Evolutionary conservation across 2,888 invertebrate species (phyloP).

Genomic region (Creontiades dilutus): DNA sequence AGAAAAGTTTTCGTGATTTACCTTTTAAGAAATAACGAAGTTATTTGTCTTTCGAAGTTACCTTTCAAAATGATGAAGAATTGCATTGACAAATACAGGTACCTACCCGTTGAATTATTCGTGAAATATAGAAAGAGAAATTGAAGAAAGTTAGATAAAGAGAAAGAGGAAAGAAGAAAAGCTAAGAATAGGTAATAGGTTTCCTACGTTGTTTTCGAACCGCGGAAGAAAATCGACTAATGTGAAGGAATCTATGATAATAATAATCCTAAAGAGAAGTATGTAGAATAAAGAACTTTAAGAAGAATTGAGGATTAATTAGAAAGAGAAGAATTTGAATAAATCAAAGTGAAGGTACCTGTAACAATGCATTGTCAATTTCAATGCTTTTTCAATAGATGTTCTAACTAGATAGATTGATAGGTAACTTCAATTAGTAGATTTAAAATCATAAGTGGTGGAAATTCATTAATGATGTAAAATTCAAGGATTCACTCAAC

Average conservation of each 20-base stretch:
- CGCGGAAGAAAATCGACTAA: slow-evolving; percentile 28
- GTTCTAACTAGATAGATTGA: too few relatives aligned
- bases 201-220: neutral
- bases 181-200: neutral
- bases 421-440: neutral
- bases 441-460: neutral
- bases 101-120: neutral
- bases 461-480: neutral
- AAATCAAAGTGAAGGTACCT: too few relatives aligned
- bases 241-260: neutral
- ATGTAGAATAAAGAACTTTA: too few relatives aligned
- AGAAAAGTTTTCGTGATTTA: too few relatives aligned
- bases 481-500: neutral
- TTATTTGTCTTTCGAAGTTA: too few relatives aligned
- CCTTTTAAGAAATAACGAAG: too few relatives aligned
- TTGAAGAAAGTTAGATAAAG: neutral
- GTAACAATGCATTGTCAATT: too few relatives aligned
- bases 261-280: neutral
- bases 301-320: too few relatives aligned
- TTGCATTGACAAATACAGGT: too few relatives aligned
- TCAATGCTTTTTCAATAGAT: too few relatives aligned
- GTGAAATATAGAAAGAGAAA: neutral
- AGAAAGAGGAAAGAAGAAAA: neutral
- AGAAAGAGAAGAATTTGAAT: too few relatives aligned
- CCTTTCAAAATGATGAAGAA: too few relatives aligned